Base-by-base conservation (phyloP, 2,113 vertebrate species). In the Loxodonta africana region DNA sequence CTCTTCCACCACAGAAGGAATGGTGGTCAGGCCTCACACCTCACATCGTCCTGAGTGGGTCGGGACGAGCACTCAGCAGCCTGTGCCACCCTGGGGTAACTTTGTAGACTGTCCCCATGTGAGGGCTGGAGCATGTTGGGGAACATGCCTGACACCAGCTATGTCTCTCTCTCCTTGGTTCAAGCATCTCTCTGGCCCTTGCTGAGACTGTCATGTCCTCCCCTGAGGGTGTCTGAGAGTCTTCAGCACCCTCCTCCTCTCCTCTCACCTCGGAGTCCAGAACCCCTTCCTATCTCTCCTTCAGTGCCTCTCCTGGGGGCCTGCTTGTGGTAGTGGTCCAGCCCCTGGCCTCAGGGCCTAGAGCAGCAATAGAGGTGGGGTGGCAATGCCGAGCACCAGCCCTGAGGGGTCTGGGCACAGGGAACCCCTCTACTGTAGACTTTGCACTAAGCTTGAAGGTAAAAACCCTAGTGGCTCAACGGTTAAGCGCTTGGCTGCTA, bases 391-490 rank as follows among this genome's bases (percentile, higher is more conserved):
- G 30, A 46, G 30, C 67, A 37, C 1, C 18, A 20, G 80, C 9
- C 37, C 7, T 69, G 4, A 6, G 9, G 17, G 23, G 23, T 51
- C 53, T 28, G 25, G 15, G 25, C 33, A 0, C 0, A 0, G 8
- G 4, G 33, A 51, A 63, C 1, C 0, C 30, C 37, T 71, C 23
- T 17, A 8, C 10, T 0, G 0, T 6, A 0, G 7, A 5, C 51
- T 21, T 6, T 8, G 69, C 9, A 11, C 33, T 1, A 2, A 17
- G 25, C 51, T 30, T 57, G 71, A 41, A 14, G 53, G 11, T 57
- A 57, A 57, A 57, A 57, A 14, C 21, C 60, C 60, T 23, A 7
- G 60, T 62, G 60, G 60, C 21, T 7, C 18, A 62, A 23, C 5
- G 60, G 60, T 23, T 62, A 23, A 21, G 60, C 5, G 21, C 60